These are phyloP conservation scores for Sebastes umbrosus DNA, from an alignment of 2,797 vertebrate species.

Conservation along the genomic window DNA sequence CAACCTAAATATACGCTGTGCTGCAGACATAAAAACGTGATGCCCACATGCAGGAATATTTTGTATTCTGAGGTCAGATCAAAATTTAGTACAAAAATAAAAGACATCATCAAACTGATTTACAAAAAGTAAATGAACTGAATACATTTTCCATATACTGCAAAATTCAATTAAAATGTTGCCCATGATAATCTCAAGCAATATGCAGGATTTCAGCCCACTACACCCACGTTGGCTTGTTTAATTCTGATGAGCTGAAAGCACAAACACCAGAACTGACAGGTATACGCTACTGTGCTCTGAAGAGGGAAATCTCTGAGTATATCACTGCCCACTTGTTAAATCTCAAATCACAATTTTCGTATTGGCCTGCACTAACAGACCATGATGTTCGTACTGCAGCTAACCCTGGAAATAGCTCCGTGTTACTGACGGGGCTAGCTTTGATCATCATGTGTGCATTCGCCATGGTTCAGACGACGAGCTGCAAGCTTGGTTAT, in stretches of 20 bases:
- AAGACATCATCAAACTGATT: background rate
- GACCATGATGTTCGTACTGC: slow-evolving; percentile 12
- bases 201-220: background rate
- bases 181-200: background rate
- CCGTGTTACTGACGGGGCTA: slow-evolving; percentile 15
- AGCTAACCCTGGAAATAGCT: slow-evolving; percentile 48
- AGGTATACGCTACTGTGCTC: background rate
- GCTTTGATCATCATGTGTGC: slow-evolving; percentile 55
- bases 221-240: slow-evolving; percentile 8
- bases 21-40: background rate
- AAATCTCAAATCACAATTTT: slow-evolving; percentile 15
- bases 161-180: background rate
- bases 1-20: background rate
- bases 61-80: background rate
- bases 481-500: slow-evolving; percentile 43
- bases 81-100: background rate
- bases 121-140: background rate
- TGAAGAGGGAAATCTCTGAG: slow-evolving; percentile 2
- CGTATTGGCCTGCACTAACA: slow-evolving; percentile 22
- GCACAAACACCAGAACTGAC: slow-evolving; percentile 19
- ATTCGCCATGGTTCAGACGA: slow-evolving; percentile 39
- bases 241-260: slow-evolving; percentile 1
- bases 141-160: background rate
- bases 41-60: background rate
- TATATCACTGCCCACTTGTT: background rate